phyloP scores from a whole-genome alignment of 2,888 invertebrate species.

The Limnephilus auricula region DNA sequence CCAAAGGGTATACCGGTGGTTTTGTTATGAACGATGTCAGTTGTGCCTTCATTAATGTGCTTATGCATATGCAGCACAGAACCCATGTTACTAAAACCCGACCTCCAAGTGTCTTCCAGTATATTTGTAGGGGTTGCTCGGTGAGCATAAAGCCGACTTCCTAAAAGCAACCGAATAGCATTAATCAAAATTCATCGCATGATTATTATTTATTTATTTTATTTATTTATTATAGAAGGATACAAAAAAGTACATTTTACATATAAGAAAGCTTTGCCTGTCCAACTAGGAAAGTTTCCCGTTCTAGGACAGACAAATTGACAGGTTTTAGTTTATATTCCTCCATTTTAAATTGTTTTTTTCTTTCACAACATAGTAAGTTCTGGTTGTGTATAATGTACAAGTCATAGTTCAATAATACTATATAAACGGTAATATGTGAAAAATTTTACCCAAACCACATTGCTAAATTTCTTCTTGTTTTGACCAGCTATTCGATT shows the following conservation, averaged over 20 bases:
- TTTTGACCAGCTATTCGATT: neutral
- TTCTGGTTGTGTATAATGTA: too few relatives aligned
- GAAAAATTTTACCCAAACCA: neutral
- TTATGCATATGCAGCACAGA: conserved; percentile 45
- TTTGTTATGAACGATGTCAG: conserved; percentile 46
- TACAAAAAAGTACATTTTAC: too few relatives aligned
- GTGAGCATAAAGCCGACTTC: conserved; percentile 12
- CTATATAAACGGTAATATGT: neutral
- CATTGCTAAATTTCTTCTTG: neutral
- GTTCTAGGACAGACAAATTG: too few relatives aligned
- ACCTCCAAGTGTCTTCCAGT: neutral
- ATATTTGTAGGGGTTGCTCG: neutral
- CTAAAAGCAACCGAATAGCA: neutral
- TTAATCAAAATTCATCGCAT: neutral
- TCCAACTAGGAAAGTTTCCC: too few relatives aligned
- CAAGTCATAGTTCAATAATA: too few relatives aligned
- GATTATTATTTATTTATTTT: too few relatives aligned
- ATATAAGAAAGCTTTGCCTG: too few relatives aligned
- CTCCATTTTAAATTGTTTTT: neutral
- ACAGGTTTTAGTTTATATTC: too few relatives aligned
- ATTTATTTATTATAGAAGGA: too few relatives aligned
- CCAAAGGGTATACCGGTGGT: conserved; percentile 14
- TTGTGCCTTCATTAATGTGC: conserved; percentile 44
- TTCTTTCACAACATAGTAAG: neutral
- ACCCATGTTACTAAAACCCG: conserved; percentile 36